These are phyloP conservation scores for Corydoras sp. DNA, from an alignment of 2,113 vertebrate species.

Conservation along the genomic window DNA sequence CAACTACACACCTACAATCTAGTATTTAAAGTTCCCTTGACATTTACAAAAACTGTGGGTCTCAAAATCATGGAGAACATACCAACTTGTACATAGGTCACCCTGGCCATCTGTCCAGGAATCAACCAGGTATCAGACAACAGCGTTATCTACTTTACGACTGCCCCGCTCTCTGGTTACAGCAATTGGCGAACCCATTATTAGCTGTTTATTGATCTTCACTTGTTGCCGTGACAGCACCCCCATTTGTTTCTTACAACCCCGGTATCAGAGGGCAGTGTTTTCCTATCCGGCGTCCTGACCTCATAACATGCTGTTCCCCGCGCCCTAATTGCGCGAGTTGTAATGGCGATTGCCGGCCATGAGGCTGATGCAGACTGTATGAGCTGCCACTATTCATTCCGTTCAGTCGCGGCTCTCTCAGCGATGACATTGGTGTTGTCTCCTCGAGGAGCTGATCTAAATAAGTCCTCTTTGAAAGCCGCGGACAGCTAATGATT, in stretches of 20 bases:
- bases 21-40: too few relatives aligned
- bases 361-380: background rate
- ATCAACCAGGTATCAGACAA: too few relatives aligned
- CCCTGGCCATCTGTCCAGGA: too few relatives aligned
- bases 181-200: background rate
- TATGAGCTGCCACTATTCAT: conserved; percentile 8
- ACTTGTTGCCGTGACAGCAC: background rate
- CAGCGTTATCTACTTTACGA: too few relatives aligned
- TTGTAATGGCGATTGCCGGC: conserved; percentile 14
- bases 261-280: background rate
- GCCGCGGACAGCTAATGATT: conserved; percentile 25
- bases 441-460: background rate
- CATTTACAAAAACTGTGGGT: too few relatives aligned
- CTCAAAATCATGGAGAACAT: too few relatives aligned
- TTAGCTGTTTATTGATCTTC: conserved; percentile 10
- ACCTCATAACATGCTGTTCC: conserved; percentile 21
- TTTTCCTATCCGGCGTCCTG: conserved; percentile 9
- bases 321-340: conserved; percentile 30
- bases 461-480: conserved; percentile 17
- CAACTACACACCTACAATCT: too few relatives aligned
- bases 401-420: background rate
- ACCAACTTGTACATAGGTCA: too few relatives aligned
- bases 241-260: conserved; percentile 10
- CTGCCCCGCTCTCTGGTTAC: too few relatives aligned
- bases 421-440: background rate